phyloP scores from a whole-genome alignment of 2,113 vertebrate genomes.

The Equus przewalskii region DNA sequence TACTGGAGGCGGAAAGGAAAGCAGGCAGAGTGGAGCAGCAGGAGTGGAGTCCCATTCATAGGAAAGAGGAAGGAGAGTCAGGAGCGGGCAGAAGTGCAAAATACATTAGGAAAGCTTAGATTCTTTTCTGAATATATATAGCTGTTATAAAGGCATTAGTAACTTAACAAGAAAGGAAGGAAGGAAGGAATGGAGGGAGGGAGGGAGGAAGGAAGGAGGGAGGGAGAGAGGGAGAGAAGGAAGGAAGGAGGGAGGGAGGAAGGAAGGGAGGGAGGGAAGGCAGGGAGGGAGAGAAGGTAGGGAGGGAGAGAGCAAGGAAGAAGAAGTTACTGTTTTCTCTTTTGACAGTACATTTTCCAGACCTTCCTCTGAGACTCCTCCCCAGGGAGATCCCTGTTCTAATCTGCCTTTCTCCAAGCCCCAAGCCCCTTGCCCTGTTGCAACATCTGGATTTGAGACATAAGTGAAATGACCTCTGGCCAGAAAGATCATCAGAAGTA shows the following conservation, averaged over 20 bases:
- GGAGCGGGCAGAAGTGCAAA: background rate
- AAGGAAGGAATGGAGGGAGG: fast-evolving
- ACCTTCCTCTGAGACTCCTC: background rate
- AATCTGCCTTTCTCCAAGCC: background rate
- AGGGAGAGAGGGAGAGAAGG: too few relatives aligned
- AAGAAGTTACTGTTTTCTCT: background rate
- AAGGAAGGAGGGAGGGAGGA: background rate
- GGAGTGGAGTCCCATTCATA: background rate
- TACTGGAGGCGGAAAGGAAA: constrained; percentile 24
- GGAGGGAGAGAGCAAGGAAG: background rate
- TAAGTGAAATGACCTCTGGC: background rate
- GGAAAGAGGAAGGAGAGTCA: background rate
- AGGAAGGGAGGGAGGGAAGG: fast-evolving
- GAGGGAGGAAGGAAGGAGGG: fast-evolving
- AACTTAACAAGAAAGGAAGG: background rate
- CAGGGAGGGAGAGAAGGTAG: background rate
- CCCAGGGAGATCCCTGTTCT: background rate
- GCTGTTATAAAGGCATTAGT: background rate
- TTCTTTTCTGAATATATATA: background rate
- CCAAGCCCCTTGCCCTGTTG: background rate
- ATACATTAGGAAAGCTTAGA: background rate
- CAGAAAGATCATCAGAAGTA: background rate
- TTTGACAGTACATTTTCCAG: background rate
- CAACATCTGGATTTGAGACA: background rate
- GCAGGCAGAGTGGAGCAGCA: background rate